These are phyloP conservation scores for Entomyzon cyanotis DNA, from an alignment of 2,113 vertebrate species.

Conservation along the genomic window DNA sequence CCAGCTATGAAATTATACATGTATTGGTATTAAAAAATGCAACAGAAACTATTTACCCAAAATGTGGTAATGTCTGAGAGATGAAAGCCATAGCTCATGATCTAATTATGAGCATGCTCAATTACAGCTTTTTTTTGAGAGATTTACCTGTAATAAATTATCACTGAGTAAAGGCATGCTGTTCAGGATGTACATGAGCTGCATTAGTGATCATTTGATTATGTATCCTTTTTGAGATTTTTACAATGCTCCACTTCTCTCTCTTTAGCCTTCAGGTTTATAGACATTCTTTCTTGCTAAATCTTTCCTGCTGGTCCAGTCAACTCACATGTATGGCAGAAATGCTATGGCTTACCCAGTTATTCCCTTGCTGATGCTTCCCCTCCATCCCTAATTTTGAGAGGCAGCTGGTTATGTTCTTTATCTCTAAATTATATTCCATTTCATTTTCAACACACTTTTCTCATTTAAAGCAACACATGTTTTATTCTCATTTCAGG, in stretches of 20 bases:
- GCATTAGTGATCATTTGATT: neutral
- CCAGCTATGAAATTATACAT: neutral
- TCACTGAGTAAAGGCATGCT: neutral
- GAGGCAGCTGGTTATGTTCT: neutral
- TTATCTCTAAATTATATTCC: neutral
- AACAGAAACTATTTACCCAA: accelerated
- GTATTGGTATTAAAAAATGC: neutral
- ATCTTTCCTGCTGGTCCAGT: neutral
- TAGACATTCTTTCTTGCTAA: neutral
- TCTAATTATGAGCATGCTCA: neutral
- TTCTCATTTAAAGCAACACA: neutral
- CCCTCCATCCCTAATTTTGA: neutral
- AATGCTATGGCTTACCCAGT: neutral
- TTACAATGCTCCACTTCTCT: neutral
- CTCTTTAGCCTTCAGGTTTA: neutral
- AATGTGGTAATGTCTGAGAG: neutral
- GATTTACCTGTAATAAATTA: neutral
- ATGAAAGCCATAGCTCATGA: neutral
- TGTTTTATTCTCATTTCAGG: neutral
- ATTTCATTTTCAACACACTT: neutral
- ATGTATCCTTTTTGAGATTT: neutral
- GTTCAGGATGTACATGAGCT: accelerated
- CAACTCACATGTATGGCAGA: neutral
- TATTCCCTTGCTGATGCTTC: neutral
- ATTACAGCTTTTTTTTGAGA: neutral